Evolutionary conservation across 2,113 vertebrate genomes (phyloP), one percentile per base, ranked within the genome.

Genomic region (Sarotherodon lohbergeri): DNA sequence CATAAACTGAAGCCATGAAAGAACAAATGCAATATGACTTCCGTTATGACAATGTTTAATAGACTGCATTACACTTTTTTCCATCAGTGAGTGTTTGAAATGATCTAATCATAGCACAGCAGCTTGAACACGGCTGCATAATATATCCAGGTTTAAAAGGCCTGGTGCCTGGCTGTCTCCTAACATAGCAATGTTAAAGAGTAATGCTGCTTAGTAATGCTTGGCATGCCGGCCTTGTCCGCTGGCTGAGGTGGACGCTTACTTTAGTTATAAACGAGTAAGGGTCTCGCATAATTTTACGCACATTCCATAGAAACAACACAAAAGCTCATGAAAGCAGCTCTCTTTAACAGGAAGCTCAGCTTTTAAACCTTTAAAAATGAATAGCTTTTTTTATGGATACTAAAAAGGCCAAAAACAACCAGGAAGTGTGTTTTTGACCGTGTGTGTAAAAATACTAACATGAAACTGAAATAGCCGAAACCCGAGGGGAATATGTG

Each of bases 91-190:
- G 39, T 17, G 84, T 80, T 46, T 83, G 39, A 89, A 84, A 71
- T 22, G 9, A 76, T 71, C 24, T 54, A 55, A 82, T 83, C 39
- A 86, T 57, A 57, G 29, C 81, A 80, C 34, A 78, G 41, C 34
- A 66, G 68, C 83, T 80, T 43, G 36, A 81, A 48, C 34, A 41
- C 59, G 27, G 56, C 54, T 87, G 86, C 81, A 93, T 90, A 88
- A 85, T 88, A 86, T 54, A 87, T 90, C 29, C 55, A 80, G 52
- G 29, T 82, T 88, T 95, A 86, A 95, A 92, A 95, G 93, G 92
- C 85, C 50, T 90, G 95, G 92, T 93, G 95, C 94, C 94, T 29
- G 29, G 61, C 68, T 36, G 91, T 93, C 94, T 94, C 90, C 84
- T 41, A 46, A 83, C 84, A 86, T 68, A 90, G 92, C 48, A 87